Evolutionary conservation across 2,888 invertebrate genomes (phyloP).

Genomic region (Scelioninae gen. 1): DNA sequence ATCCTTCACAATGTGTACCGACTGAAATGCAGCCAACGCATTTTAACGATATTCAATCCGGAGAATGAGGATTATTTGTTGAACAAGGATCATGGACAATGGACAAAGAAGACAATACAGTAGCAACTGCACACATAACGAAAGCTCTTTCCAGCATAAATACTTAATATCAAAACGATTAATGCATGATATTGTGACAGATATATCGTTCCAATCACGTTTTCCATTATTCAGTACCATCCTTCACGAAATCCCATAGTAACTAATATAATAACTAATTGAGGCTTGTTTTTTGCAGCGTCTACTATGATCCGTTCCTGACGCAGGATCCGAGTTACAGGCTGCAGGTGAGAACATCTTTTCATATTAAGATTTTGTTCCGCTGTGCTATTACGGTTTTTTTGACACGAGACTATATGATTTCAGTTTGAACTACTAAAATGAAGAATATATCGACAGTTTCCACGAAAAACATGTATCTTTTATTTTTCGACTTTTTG

Average conservation of each 20-base stretch:
- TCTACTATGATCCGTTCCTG: slow-evolving; percentile 98
- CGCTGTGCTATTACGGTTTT: slow-evolving; percentile 47
- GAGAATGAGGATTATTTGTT: slow-evolving; percentile 24
- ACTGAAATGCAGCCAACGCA: slow-evolving; percentile 33
- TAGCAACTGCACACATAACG: not conserved
- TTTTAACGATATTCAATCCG: slow-evolving; percentile 40
- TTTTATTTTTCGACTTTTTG: too few species aligned
- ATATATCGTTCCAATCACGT: not conserved
- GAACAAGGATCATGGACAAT: slow-evolving; percentile 35
- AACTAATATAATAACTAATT: slow-evolving; percentile 40
- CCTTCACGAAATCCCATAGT: not conserved
- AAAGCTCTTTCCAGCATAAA: slow-evolving; percentile 16
- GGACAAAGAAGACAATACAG: slow-evolving; percentile 19
- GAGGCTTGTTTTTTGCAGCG: slow-evolving; percentile 87
- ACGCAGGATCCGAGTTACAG: slow-evolving; percentile 94
- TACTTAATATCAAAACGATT: slow-evolving; percentile 13
- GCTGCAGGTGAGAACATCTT: slow-evolving; percentile 90
- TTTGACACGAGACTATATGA: too few species aligned
- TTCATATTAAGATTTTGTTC: slow-evolving; percentile 63
- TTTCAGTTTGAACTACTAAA: too few species aligned
- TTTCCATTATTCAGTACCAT: slow-evolving; percentile 4
- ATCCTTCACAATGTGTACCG: slow-evolving; percentile 54
- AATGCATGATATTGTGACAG: not conserved
- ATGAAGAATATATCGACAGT: too few species aligned
- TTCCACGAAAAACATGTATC: too few species aligned